Evolutionary conservation across 1,140 invertebrate genomes (phyloP).

Genomic region (Prorops nasuta): DNA sequence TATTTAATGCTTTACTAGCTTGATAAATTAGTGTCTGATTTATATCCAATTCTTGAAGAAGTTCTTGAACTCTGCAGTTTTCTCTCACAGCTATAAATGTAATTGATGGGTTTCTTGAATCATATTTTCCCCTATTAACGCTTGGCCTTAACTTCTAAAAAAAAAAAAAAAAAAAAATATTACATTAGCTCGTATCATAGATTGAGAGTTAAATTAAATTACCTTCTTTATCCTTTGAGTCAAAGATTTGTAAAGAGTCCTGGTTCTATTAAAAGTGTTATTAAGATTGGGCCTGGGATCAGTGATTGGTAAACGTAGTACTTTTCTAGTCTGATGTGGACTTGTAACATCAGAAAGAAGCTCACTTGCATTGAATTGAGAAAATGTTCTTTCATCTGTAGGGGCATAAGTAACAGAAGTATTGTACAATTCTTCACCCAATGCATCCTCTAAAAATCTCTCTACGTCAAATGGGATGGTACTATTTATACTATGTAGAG

Average conservation of each 20-base stretch:
- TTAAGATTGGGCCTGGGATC: conserved; percentile 7
- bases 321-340: conserved; percentile 1
- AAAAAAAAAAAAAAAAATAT: not conserved
- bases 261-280: conserved; percentile 16
- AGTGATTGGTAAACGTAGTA: not conserved
- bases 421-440: conserved; percentile 34
- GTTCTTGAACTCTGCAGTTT: conserved; percentile 25
- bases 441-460: conserved; percentile 35
- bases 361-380: conserved; percentile 17
- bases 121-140: conserved; percentile 7
- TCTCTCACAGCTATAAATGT: conserved; percentile 6
- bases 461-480: conserved; percentile 26
- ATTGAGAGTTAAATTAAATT: not conserved
- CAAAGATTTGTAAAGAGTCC: conserved; percentile 22
- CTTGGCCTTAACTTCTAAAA: conserved; percentile 29
- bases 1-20: conserved; percentile 46
- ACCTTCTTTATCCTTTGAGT: conserved; percentile 31
- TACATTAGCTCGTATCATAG: too few relatives aligned
- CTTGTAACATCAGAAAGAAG: conserved; percentile 18
- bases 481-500: not conserved
- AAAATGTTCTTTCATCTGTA: conserved; percentile 13
- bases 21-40: conserved; percentile 51
- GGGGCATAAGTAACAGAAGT: conserved; percentile 18
- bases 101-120: conserved; percentile 13
- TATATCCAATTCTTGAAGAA: conserved; percentile 38